These are phyloP conservation scores for Hipposideros larvatus DNA, from an alignment of 2,797 vertebrate species.

Conservation along the genomic window DNA sequence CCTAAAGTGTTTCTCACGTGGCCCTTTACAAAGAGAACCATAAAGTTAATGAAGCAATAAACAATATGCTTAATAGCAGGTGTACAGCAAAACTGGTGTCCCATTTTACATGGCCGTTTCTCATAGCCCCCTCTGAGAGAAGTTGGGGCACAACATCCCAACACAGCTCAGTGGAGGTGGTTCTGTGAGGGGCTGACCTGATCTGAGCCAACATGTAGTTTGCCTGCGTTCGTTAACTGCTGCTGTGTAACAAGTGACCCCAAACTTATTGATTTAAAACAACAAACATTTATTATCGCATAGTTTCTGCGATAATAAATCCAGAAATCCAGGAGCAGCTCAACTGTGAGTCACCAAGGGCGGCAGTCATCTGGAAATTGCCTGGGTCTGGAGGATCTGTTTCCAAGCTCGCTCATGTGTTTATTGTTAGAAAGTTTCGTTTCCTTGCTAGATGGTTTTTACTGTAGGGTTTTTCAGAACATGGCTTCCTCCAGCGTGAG, in stretches of 20 bases:
- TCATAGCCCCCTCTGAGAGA: neutral
- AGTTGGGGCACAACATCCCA: neutral
- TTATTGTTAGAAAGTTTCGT: neutral
- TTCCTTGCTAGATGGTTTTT: neutral
- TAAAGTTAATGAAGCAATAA: neutral
- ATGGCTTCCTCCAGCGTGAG: neutral
- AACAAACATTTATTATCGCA: constrained; percentile 12
- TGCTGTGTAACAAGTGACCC: constrained; percentile 58
- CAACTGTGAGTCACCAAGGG: neutral
- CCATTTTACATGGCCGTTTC: neutral
- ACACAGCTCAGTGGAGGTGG: neutral
- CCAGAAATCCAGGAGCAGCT: neutral
- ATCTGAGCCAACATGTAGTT: neutral
- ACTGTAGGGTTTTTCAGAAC: neutral
- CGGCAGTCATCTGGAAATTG: neutral
- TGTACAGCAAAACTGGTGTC: neutral
- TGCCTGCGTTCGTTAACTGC: neutral
- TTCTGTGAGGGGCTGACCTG: neutral
- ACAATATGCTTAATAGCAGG: neutral
- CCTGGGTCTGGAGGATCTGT: neutral
- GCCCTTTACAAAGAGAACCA: neutral
- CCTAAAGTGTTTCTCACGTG: neutral
- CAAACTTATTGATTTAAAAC: constrained; percentile 33
- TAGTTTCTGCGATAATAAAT: neutral
- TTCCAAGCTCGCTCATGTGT: neutral